Conservation (phyloP, 2,797 vertebrate genomes). For the Peromyscus melanophrys region DNA sequence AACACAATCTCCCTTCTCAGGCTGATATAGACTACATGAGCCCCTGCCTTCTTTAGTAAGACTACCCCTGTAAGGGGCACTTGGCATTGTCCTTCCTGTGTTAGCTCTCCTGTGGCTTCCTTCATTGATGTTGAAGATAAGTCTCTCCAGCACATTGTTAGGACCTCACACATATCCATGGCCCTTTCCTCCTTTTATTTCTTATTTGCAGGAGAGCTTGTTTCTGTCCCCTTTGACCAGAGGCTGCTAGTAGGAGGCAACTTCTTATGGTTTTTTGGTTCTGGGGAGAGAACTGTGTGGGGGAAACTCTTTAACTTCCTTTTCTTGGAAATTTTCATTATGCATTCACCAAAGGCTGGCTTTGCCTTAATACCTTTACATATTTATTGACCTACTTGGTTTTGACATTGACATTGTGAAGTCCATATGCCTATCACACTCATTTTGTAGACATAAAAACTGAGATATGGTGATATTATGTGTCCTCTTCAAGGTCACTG, state of each 20-base stretch:
- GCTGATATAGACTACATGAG: background rate
- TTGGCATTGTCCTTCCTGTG: rapidly evolving
- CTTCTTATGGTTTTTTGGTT: background rate
- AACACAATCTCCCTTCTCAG: background rate
- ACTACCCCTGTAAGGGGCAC: background rate
- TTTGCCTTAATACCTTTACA: background rate
- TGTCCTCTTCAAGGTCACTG: background rate
- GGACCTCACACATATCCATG: background rate
- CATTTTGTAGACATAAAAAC: conserved; percentile 20
- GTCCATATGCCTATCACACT: too few species aligned
- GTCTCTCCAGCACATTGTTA: background rate
- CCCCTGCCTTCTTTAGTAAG: background rate
- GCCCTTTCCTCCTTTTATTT: background rate
- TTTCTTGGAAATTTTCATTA: background rate
- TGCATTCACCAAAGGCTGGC: background rate
- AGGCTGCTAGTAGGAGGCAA: background rate
- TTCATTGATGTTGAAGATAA: background rate
- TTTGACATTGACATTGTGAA: background rate
- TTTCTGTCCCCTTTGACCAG: background rate
- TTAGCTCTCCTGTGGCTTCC: background rate
- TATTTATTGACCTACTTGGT: background rate
- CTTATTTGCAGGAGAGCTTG: background rate
- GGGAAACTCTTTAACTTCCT: background rate
- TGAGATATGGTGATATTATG: background rate
- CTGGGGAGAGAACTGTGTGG: background rate